Percentiles rank a stretch among this genome's conserved stretches.
These are phyloP conservation scores for Seira sanloemensis DNA, from an alignment of 2,888 invertebrate species.

Conservation along the genomic window DNA sequence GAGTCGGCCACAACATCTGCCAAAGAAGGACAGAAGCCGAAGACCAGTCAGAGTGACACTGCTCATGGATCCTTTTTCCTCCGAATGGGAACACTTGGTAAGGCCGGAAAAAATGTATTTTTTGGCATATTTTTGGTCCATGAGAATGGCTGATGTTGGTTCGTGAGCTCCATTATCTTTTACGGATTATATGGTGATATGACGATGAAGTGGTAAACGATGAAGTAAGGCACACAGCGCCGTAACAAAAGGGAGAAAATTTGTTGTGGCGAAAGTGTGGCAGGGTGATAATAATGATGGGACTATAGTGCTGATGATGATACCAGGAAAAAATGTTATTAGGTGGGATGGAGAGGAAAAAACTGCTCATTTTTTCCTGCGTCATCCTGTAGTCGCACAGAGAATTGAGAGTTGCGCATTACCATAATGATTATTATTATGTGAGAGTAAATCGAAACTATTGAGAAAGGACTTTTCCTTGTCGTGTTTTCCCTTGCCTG, in stretches of 20 bases:
- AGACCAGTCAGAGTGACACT: constrained; percentile 79
- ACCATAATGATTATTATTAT: neutral
- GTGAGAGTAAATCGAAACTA: neutral
- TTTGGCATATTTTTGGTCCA: neutral
- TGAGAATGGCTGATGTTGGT: neutral
- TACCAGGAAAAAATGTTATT: constrained; percentile 1
- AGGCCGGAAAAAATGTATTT: constrained; percentile 75
- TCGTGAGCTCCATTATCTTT: neutral
- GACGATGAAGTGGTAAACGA: constrained; percentile 3
- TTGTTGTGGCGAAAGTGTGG: neutral
- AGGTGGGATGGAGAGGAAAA: neutral
- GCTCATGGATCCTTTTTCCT: constrained; percentile 96
- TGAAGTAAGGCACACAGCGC: neutral
- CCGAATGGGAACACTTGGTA: constrained; percentile 94
- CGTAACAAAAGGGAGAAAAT: neutral
- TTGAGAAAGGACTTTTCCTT: neutral
- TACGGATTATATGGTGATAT: neutral
- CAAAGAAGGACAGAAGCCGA: constrained; percentile 72
- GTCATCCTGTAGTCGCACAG: neutral
- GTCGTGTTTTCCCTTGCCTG: neutral
- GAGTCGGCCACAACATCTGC: constrained; percentile 67
- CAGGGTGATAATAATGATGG: neutral
- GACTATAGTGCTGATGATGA: neutral
- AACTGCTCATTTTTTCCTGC: constrained; percentile 14
- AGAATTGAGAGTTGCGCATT: neutral